Base-by-base conservation (phyloP, 2,797 vertebrate genomes). In the Eptatretus atami region DNA sequence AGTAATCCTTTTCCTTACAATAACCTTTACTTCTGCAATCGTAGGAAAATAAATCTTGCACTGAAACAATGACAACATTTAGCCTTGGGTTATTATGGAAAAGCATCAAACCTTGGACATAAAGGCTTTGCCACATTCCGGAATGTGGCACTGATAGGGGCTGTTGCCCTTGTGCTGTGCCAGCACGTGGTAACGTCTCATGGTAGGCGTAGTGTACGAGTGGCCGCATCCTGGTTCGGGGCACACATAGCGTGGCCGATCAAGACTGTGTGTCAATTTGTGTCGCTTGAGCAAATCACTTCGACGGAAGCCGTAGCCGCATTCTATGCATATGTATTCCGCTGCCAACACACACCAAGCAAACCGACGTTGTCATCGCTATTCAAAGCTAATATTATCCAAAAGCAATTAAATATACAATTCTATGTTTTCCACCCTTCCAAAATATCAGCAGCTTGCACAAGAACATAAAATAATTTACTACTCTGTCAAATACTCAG, bases 121-220 rank as follows among this genome's bases (percentile, higher is more conserved):
- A 24, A 61, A 61, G 57, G 57, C 57, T 12, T 61, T 61, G 9
- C 25, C n/a, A 24, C 57, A 61, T 10, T 25, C 57, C n/a, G 57
- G 57, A n/a, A n/a, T 25, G n/a, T 61, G 57, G 57, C 57, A 61
- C 57, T 61, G 57, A 12, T 61, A 61, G 57, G 57, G 57, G n/a
- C 57, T 25, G n/a, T n/a, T 61, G 57, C 57, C 57, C n/a, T 61
- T n/a, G 57, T 61, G 57, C 8, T 61, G 57, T 25, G 57, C 57
- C 57, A 61, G 57, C 57, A 61, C 57, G 57, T 61, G 57, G 57
- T 61, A 61, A 12, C 57, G 57, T 25, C n/a, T n/a, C 57, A 61
- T 61, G 11, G 9, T n/a, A n/a, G 57, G 25, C n/a, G 57, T 61
- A 10, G 57, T 61, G 57, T 61, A 61, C 57, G 57, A n/a, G 57